A percentile compares a stretch with the other conserved stretches of the same genome.
Evolutionary conservation across 2,888 invertebrate genomes (phyloP).

Genomic region (Neoascia interrupta): DNA sequence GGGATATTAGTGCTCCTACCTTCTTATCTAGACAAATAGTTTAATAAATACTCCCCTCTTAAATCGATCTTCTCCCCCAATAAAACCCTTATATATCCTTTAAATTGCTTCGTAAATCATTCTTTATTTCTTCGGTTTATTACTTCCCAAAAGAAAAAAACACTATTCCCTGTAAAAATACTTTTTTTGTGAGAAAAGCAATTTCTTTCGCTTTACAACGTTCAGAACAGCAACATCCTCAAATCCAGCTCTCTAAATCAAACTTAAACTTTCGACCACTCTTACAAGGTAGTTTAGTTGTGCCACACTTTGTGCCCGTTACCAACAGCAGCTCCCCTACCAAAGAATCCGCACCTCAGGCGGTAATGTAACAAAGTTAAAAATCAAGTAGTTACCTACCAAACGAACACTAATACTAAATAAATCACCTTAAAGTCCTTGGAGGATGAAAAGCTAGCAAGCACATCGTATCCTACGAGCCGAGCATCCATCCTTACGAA

Average conservation of each 20-base stretch:
- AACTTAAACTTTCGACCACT: slow-evolving; percentile 25
- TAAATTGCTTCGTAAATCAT: slow-evolving; percentile 29
- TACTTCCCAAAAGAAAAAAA: not conserved
- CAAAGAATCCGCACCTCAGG: not conserved
- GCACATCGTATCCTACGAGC: not conserved
- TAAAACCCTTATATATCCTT: not conserved
- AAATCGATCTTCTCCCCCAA: too few relatives aligned
- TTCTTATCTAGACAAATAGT: too few relatives aligned
- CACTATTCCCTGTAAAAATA: not conserved
- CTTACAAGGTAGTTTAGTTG: not conserved
- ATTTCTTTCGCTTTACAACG: slow-evolving; percentile 11
- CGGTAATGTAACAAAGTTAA: slow-evolving; percentile 61
- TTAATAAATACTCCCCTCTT: too few relatives aligned
- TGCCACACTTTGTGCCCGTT: not conserved
- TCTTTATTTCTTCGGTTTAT: slow-evolving; percentile 2
- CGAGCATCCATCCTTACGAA: not conserved
- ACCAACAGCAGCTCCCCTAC: not conserved
- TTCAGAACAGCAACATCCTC: not conserved
- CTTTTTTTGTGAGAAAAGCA: slow-evolving; percentile 29
- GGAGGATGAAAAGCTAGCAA: slow-evolving; percentile 32
- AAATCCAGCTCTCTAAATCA: slow-evolving; percentile 41
- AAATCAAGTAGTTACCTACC: slow-evolving; percentile 47
- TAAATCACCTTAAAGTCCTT: slow-evolving; percentile 59
- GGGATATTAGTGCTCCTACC: too few relatives aligned
- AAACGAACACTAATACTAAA: slow-evolving; percentile 62